A percentile compares a stretch with the other conserved stretches of the same genome.
These are phyloP conservation scores for Atrichornis clamosus DNA, from an alignment of 2,113 vertebrate species.

Conservation along the genomic window DNA sequence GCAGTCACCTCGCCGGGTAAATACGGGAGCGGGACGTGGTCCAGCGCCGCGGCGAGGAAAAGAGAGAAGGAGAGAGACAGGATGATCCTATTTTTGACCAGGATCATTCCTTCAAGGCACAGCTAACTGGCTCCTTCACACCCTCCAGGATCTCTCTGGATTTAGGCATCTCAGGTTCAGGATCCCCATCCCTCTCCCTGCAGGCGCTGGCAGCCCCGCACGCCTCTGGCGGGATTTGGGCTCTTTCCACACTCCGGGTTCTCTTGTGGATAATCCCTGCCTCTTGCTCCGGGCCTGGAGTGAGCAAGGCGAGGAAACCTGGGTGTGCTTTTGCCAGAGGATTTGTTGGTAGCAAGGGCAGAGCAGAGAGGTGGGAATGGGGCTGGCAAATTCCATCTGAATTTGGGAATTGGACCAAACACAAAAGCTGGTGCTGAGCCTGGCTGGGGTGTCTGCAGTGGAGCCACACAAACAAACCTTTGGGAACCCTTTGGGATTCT, in stretches of 20 bases:
- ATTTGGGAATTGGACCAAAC: not conserved
- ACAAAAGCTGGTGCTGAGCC: not conserved
- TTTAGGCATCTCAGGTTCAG: not conserved
- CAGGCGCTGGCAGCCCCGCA: not conserved
- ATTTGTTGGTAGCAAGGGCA: not conserved
- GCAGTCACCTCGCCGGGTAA: slow-evolving; percentile 17
- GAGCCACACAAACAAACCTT: not conserved
- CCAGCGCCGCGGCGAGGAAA: not conserved
- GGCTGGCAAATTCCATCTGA: not conserved
- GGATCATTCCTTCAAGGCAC: not conserved
- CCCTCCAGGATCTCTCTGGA: not conserved
- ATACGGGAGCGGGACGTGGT: not conserved
- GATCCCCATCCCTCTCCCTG: not conserved
- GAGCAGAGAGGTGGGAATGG: not conserved
- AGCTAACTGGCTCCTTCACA: fast-evolving
- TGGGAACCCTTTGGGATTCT: not conserved
- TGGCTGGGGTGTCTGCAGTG: not conserved
- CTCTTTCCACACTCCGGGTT: fast-evolving
- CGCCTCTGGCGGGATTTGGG: not conserved
- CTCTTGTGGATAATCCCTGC: not conserved
- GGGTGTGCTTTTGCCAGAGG: not conserved
- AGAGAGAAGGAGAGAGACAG: not conserved
- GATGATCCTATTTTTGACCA: not conserved
- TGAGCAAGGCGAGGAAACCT: not conserved
- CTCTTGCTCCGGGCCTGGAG: not conserved